Percentiles rank a stretch among this genome's conserved stretches.
These are phyloP conservation scores for Nemotelus pantherinus DNA, from an alignment of 2,888 invertebrate species.

Conservation along the genomic window DNA sequence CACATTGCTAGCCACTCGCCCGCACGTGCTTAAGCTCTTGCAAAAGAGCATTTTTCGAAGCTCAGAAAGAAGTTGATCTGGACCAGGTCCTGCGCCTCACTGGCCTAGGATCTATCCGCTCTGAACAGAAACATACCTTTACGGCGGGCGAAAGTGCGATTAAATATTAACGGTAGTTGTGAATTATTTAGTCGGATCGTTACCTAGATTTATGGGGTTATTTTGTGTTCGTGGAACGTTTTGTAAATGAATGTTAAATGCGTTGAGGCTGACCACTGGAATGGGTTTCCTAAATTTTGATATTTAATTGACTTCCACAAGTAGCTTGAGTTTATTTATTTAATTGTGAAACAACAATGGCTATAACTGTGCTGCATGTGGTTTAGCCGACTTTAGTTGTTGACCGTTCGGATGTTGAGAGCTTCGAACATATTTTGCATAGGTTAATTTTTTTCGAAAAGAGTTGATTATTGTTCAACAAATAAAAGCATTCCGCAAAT, in stretches of 20 bases:
- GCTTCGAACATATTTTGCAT: no score
- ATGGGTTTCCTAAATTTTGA: slow-evolving; percentile 34
- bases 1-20: no score
- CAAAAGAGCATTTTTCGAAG: no score
- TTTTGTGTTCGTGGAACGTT: background rate
- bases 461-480: no score
- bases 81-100: no score
- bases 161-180: slow-evolving; percentile 25
- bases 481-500: no score
- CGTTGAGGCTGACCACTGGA: slow-evolving; percentile 26
- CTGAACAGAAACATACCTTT: background rate
- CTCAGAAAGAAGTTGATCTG: no score
- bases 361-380: background rate
- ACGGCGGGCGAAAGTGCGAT: slow-evolving; percentile 22
- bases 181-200: slow-evolving; percentile 41
- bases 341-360: slow-evolving; percentile 3
- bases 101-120: no score
- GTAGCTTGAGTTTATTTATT: slow-evolving; percentile 35
- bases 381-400: no score
- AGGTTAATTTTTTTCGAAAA: no score
- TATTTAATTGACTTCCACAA: slow-evolving; percentile 39
- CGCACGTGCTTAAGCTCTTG: no score
- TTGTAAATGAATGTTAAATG: slow-evolving; percentile 39
- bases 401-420: no score
- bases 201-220: slow-evolving; percentile 39